These are phyloP conservation scores for Neosalanx taihuensis DNA, from an alignment of 2,797 vertebrate genomes.

Conservation along the genomic window DNA sequence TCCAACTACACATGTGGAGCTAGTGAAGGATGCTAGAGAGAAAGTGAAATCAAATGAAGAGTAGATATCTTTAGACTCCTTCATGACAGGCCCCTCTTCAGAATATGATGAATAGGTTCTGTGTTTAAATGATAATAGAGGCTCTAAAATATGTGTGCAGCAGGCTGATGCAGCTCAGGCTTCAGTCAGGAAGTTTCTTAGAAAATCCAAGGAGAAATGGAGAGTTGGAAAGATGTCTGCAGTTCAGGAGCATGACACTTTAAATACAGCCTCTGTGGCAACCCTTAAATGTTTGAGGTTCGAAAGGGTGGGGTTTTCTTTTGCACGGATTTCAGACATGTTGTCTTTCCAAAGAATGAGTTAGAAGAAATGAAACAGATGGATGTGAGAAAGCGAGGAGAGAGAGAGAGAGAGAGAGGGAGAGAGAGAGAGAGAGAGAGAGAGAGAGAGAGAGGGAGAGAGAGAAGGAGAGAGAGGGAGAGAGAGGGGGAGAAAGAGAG, in stretches of 20 bases:
- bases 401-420: constrained; percentile 24
- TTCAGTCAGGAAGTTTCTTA: constrained; percentile 1
- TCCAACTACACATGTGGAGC: background rate
- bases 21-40: constrained; percentile 11
- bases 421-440: background rate
- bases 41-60: constrained; percentile 7
- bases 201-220: constrained; percentile 26
- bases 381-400: background rate
- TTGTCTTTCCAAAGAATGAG: background rate
- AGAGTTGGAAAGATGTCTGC: background rate
- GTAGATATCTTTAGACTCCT: constrained; percentile 2
- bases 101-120: constrained; percentile 16
- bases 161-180: constrained; percentile 11
- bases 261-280: background rate
- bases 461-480: background rate
- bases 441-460: background rate
- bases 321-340: too few relatives aligned
- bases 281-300: background rate
- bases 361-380: background rate
- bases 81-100: constrained; percentile 8
- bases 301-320: background rate
- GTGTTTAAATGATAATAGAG: constrained; percentile 25
- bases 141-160: background rate
- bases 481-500: background rate
- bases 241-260: background rate